These are phyloP conservation scores for Stichopus horrens DNA, from an alignment of 53 echinoderm and acorn worm genomes.

Conservation along the genomic window DNA sequence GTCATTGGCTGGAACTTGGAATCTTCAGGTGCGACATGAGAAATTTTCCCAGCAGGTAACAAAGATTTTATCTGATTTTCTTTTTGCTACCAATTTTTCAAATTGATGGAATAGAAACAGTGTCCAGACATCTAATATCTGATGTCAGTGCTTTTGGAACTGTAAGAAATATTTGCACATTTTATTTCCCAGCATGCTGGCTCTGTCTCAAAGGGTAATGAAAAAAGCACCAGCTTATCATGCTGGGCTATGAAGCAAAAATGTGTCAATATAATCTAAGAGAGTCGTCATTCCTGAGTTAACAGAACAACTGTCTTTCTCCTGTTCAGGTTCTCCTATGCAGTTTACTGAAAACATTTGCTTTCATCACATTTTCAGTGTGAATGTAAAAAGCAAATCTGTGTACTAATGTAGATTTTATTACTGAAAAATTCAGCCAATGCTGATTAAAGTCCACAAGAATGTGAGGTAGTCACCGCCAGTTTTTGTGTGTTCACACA, in stretches of 20 bases:
- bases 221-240: background rate
- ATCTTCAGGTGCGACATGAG: conserved; percentile 30
- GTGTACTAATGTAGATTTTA: too few relatives aligned
- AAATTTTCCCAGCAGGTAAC: conserved; percentile 3
- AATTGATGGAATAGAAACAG: conserved; percentile 13
- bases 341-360: too few relatives aligned
- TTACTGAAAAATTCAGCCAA: too few relatives aligned
- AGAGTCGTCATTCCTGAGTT: too few relatives aligned
- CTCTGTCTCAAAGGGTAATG: background rate
- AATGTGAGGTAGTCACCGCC: too few relatives aligned
- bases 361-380: too few relatives aligned
- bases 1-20: conserved; percentile 16
- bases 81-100: conserved; percentile 7
- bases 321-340: too few relatives aligned
- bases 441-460: too few relatives aligned
- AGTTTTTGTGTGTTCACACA: too few relatives aligned
- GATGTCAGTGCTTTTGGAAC: background rate
- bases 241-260: background rate
- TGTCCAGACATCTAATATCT: conserved; percentile 1
- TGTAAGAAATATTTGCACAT: background rate
- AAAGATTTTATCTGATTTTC: conserved; percentile 27
- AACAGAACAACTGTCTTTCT: too few relatives aligned
- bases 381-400: too few relatives aligned
- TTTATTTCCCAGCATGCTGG: background rate
- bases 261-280: too few relatives aligned